A percentile compares a stretch with the other conserved stretches of the same genome.
These are phyloP conservation scores for Aphis gossypii DNA, from an alignment of 1,140 invertebrate species.

Conservation along the genomic window DNA sequence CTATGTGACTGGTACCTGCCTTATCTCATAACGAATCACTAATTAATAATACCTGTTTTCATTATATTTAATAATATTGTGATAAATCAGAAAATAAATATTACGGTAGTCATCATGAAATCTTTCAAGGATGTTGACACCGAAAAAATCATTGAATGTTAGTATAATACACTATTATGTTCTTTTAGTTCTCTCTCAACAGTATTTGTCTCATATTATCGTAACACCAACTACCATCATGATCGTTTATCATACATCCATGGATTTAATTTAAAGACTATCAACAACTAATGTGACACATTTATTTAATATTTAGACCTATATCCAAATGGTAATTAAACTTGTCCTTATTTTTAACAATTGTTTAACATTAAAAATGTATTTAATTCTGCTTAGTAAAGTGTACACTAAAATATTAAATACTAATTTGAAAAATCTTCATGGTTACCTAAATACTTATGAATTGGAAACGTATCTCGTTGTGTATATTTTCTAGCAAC, in stretches of 20 bases:
- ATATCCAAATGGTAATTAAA: too few species aligned
- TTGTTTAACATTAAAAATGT: neutral
- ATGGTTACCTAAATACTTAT: neutral
- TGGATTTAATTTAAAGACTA: neutral
- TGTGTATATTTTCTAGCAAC: neutral
- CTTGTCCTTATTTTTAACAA: neutral
- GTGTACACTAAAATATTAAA: neutral
- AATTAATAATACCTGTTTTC: conserved; percentile 10
- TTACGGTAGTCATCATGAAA: neutral
- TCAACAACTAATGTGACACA: neutral
- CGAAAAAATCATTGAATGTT: neutral
- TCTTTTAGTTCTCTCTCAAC: neutral
- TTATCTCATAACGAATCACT: neutral
- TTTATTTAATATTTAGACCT: neutral
- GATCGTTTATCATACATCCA: neutral
- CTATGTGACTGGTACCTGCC: neutral
- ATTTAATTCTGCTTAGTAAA: neutral
- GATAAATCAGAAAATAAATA: neutral
- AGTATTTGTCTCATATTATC: neutral
- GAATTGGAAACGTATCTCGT: neutral
- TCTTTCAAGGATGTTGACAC: neutral
- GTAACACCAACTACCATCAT: neutral
- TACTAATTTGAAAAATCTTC: neutral
- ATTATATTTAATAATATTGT: neutral
- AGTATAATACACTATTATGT: neutral